A percentile compares a stretch with the other conserved stretches of the same genome.
These are phyloP conservation scores for Agrochola circellaris DNA, from an alignment of 2,888 invertebrate genomes.

Conservation along the genomic window DNA sequence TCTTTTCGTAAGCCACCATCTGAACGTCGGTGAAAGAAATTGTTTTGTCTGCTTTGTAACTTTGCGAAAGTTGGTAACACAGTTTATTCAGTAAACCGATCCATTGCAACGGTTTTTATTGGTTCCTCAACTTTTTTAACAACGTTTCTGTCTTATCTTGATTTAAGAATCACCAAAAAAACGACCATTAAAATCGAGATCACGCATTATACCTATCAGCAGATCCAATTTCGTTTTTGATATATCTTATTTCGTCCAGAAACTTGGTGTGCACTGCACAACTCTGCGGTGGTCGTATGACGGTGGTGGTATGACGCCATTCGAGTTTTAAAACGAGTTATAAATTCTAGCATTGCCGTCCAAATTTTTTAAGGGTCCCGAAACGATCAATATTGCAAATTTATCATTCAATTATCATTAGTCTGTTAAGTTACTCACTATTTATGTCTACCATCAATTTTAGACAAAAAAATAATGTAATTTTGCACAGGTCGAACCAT, in stretches of 20 bases:
- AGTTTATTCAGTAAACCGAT: slow-evolving; percentile 10
- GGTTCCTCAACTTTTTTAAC: background rate
- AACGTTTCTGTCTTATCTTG: background rate
- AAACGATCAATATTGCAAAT: background rate
- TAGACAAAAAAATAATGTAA: no score
- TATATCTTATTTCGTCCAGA: slow-evolving; percentile 51
- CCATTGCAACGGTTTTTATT: slow-evolving; percentile 14
- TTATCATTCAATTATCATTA: no score
- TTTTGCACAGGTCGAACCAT: no score
- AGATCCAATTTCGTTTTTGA: slow-evolving; percentile 52
- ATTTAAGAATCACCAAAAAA: background rate
- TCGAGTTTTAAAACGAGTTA: slow-evolving; percentile 70
- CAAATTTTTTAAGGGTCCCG: background rate
- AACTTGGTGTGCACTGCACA: slow-evolving; percentile 69
- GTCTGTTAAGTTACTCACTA: no score
- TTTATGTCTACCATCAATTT: no score
- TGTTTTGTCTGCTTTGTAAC: slow-evolving; percentile 20
- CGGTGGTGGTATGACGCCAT: slow-evolving; percentile 75
- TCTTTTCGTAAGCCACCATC: slow-evolving; percentile 48
- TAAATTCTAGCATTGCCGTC: slow-evolving; percentile 47
- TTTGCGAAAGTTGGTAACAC: slow-evolving; percentile 37
- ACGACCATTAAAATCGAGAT: slow-evolving; percentile 15
- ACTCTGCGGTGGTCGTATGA: slow-evolving; percentile 70
- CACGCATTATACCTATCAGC: slow-evolving; percentile 21
- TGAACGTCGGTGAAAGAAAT: slow-evolving; percentile 25